phyloP scores from a whole-genome alignment of 2,797 vertebrate genomes.

The Sebastes matsubarae region DNA sequence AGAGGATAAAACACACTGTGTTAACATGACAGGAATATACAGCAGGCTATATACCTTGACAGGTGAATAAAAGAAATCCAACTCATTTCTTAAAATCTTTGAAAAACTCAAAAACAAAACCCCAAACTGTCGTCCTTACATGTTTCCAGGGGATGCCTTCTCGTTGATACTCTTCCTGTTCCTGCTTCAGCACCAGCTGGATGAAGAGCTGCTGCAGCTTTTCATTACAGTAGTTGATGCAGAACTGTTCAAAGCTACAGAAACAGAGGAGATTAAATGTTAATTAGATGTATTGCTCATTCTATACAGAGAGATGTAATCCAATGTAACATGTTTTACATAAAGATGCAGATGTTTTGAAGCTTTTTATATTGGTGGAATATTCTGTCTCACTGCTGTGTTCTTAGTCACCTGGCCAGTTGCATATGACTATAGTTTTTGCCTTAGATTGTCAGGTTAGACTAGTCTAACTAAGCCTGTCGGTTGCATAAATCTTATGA shows the following conservation, averaged over 20 bases:
- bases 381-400: neutral
- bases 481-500: too few species aligned
- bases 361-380: neutral
- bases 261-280: neutral
- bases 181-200: constrained; percentile 96
- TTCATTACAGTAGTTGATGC: constrained; percentile 99
- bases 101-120: too few species aligned
- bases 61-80: neutral
- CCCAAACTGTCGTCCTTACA: constrained; percentile 73
- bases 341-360: neutral
- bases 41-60: neutral
- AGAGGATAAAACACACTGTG: neutral
- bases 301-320: neutral
- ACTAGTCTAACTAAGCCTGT: too few species aligned
- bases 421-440: too few species aligned
- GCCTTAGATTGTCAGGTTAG: too few species aligned
- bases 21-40: neutral
- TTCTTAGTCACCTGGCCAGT: too few species aligned
- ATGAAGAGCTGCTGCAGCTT: constrained; percentile 98
- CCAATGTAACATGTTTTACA: neutral
- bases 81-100: neutral
- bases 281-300: neutral
- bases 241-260: constrained; percentile 96
- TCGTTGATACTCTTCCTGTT: constrained; percentile 97
- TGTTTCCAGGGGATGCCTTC: constrained; percentile 99